Conservation (phyloP, 1,140 invertebrate species). For the Hypothenemus hampei region DNA sequence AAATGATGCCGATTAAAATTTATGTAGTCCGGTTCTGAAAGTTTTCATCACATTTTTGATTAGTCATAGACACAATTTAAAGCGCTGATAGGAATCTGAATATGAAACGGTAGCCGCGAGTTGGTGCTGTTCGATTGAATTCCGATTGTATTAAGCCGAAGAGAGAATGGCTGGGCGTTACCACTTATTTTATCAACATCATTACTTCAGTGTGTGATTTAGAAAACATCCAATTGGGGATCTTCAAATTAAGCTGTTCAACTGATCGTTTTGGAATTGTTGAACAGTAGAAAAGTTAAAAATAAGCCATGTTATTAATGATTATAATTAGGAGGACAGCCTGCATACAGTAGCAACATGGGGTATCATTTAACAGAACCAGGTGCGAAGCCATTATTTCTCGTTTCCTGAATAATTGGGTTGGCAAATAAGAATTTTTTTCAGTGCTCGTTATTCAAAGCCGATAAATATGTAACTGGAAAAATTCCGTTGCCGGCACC, state of each 20-base stretch:
- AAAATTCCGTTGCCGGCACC: too few species aligned
- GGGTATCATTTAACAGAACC: neutral
- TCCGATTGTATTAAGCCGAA: constrained; percentile 24
- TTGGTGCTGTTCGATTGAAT: constrained; percentile 24
- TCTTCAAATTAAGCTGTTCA: too few species aligned
- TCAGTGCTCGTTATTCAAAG: neutral
- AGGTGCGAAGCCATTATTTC: neutral
- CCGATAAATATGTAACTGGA: neutral
- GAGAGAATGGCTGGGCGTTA: constrained; percentile 19
- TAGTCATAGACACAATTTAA: constrained; percentile 30
- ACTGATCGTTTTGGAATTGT: neutral
- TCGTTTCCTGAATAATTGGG: neutral
- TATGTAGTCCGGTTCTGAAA: constrained; percentile 7
- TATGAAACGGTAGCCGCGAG: constrained; percentile 20
- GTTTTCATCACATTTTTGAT: constrained; percentile 26
- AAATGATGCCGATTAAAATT: too few species aligned
- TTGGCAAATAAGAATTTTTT: neutral
- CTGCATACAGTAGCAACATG: neutral
- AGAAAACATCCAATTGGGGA: too few species aligned
- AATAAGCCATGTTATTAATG: neutral
- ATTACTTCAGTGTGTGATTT: too few species aligned
- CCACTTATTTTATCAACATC: constrained; percentile 25
- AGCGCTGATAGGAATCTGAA: constrained; percentile 22
- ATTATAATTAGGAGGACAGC: neutral
- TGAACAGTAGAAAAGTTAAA: neutral